phyloP scores from a whole-genome alignment of 2,113 vertebrate species.

The Pampusana beccarii region DNA sequence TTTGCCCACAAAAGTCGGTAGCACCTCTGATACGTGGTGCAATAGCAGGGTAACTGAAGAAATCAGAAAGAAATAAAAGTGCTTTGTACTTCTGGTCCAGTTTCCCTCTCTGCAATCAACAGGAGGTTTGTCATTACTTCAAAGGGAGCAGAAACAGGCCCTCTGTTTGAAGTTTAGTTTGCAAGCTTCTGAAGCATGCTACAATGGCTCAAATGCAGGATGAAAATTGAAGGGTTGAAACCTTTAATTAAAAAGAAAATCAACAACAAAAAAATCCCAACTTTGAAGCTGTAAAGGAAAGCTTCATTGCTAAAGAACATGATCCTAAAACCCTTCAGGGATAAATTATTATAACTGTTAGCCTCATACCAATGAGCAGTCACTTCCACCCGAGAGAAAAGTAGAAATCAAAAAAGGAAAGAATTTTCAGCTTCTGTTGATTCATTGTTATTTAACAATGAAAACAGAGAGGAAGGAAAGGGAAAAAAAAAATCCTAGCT shows the following conservation, averaged over 20 bases:
- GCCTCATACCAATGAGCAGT: background rate
- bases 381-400: background rate
- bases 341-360: constrained; percentile 10
- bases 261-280: background rate
- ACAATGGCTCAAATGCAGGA: background rate
- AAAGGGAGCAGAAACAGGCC: background rate
- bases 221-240: constrained; percentile 11
- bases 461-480: background rate
- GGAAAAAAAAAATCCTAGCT: background rate
- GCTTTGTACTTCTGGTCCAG: background rate
- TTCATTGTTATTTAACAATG: background rate
- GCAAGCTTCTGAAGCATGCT: background rate
- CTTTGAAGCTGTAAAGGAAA: constrained; percentile 26
- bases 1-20: background rate
- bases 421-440: background rate
- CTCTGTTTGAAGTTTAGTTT: constrained; percentile 30
- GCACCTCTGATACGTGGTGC: background rate
- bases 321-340: constrained; percentile 1
- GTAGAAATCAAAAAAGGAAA: constrained; percentile 1
- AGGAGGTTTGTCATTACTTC: constrained; percentile 19
- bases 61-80: background rate
- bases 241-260: constrained; percentile 54
- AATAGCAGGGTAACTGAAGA: background rate
- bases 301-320: background rate
- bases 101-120: background rate